Evolutionary conservation across 1,140 invertebrate species (phyloP), one percentile per base, ranked within the genome.

Genomic region (Hydropsyche tenuis): DNA sequence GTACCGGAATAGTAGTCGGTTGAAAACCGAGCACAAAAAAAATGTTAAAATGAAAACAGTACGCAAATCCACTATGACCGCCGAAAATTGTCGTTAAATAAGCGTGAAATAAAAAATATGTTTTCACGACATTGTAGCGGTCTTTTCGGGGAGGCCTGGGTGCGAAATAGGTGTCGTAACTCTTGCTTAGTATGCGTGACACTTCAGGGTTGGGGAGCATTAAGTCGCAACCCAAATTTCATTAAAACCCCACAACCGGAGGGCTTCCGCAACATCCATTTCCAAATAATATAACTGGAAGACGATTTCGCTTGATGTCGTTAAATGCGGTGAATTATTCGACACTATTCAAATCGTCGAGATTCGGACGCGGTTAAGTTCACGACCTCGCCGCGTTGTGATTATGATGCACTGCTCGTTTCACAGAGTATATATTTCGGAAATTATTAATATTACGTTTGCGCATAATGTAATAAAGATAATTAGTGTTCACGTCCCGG

Each of bases 141-240:
- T 48, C 16, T 48, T 16, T 48, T 48, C 14, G 12, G 45, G 4
- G 16, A 48, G 11, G 16, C 37, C 12, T 5, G 45, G 45, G 45
- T 12, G 12, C 22, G 22, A 60, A 60, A 60, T 60, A 60, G 56
- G 56, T 60, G 56, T 27, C 22, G 56, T 60, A 60, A 60, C 22
- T 60, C 56, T 60, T 60, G 56, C 56, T 60, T 60, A 60, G 56
- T 60, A 60, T 60, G 56, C 56, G 56, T 60, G 56, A 23, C 20
- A 60, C 22, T 60, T 60, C 25, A 14, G 56, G 56, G 56, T 60
- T 25, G 20, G 23, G 56, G 23, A 11, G 56, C 56, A 60, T 60
- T 60, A 60, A 60, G 63, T 16, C 63, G 30, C 63, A 23, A 65
- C 63, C 63, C 63, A 65, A 65, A 65, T 65, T 65, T 65, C 63